Evolutionary conservation across 2,113 vertebrate species (phyloP).

Genomic region (Pseudorasbora parva): DNA sequence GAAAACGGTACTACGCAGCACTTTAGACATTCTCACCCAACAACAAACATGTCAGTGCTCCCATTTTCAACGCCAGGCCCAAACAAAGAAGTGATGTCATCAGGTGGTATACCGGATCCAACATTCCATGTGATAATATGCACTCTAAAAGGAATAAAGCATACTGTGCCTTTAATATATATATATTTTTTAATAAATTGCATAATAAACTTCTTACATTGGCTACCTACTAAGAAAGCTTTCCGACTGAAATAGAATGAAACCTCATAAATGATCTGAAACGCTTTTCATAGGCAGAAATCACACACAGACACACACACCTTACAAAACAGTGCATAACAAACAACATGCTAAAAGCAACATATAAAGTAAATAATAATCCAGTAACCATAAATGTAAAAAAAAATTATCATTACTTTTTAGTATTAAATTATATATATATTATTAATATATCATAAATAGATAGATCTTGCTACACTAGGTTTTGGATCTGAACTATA

Average conservation of each 20-base stretch:
- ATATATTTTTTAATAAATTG: background rate
- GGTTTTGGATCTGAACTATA: background rate
- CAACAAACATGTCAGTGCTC: constrained; percentile 87
- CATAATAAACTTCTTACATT: background rate
- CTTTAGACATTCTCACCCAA: constrained; percentile 83
- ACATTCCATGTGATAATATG: constrained; percentile 97
- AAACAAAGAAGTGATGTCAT: constrained; percentile 89
- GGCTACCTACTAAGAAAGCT: too few species aligned
- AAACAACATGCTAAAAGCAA: too few species aligned
- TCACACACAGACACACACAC: background rate
- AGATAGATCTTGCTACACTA: background rate
- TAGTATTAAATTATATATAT: too few species aligned
- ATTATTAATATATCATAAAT: background rate
- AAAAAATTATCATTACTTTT: too few species aligned
- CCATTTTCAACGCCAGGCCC: constrained; percentile 83
- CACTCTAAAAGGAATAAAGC: constrained; percentile 76
- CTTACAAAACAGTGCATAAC: background rate
- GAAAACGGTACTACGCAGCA: background rate
- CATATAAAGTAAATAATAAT: too few species aligned
- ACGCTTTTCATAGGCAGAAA: too few species aligned
- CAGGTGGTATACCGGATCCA: constrained; percentile 91
- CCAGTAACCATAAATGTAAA: too few species aligned
- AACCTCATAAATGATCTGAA: too few species aligned
- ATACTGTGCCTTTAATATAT: background rate
- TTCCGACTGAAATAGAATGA: too few species aligned